Percentiles rank a stretch among this genome's conserved stretches.
Conservation (phyloP, 1,140 invertebrate genomes). For the Achroia grisella region DNA sequence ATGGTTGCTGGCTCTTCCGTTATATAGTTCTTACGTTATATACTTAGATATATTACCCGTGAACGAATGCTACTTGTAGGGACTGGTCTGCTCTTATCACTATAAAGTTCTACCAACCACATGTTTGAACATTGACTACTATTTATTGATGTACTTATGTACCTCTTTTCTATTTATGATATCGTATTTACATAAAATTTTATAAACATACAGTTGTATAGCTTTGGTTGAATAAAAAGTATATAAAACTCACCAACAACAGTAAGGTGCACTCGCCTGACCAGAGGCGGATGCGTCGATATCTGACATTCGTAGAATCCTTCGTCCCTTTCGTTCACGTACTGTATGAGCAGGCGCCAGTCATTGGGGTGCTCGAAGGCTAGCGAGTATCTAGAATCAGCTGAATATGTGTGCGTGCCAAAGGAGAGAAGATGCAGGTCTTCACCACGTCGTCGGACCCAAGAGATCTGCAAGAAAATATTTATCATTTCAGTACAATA, state of each 20-base stretch:
- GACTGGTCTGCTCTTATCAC: too few species aligned
- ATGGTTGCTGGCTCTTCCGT: too few species aligned
- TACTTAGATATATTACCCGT: too few species aligned
- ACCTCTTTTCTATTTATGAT: too few species aligned
- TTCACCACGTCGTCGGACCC: conserved; percentile 82
- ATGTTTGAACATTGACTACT: too few species aligned
- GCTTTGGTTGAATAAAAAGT: not conserved
- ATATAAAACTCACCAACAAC: conserved; percentile 80
- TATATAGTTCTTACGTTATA: too few species aligned
- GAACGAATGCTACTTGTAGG: too few species aligned
- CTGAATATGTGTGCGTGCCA: conserved; percentile 85
- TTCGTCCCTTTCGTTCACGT: conserved; percentile 82
- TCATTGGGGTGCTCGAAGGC: conserved; percentile 85
- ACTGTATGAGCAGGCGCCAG: conserved; percentile 84
- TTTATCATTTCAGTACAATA: not conserved
- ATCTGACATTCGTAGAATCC: conserved; percentile 88
- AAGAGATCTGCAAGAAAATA: conserved; percentile 75
- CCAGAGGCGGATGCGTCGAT: conserved; percentile 83
- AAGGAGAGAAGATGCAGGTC: conserved; percentile 85
- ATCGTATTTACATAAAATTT: too few species aligned
- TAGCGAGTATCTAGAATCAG: conserved; percentile 82
- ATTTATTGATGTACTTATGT: too few species aligned
- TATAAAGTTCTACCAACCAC: too few species aligned
- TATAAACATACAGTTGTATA: too few species aligned
- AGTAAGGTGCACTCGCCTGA: conserved; percentile 80